Base-by-base conservation (phyloP, 2,113 vertebrate genomes). In the Gallinago media region DNA sequence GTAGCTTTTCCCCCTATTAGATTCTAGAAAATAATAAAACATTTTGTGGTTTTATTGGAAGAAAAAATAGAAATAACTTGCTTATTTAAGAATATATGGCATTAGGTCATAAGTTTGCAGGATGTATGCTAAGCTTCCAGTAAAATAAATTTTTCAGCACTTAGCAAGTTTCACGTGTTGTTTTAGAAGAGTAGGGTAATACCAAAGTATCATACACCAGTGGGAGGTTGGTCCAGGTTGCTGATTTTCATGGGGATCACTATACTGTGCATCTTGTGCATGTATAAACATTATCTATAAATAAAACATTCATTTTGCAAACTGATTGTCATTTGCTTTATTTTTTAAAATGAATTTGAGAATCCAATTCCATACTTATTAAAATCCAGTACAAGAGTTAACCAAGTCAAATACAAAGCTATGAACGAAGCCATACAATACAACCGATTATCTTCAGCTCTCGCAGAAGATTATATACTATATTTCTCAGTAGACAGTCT, bases 91-190 rank as follows among this genome's bases (percentile, higher is more conserved):
- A 74, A 40, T 58, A 15, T 44, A 23, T 62, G 21, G 20, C 21
- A 29, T 49, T 54, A 67, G 52, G 8, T 75, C 74, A 1, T 11
- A 88, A 38, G 10, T 54, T 20, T 74, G 31, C 46, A 47, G 58
- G 21, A 47, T 32, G 15, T 66, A 19, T 74, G 36, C 55, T 77
- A 73, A 55, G 6, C 31, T 61, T 88, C n/a, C 19, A 56, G n/a
- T 52, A n/a, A 85, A 78, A 38, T 56, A 1, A 11, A 1, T 32
- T 75, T 82, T 78, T 74, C 50, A 44, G 26, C 19, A 15, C 21
- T 63, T 27, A 36, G 16, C 16, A 16, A 66, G 44, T 87, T 74
- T 44, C 36, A 75, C 15, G 9, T 0, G 0, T 62, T 27, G 22
- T 66, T 70, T 73, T 78, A 21, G 25, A 67, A 34, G 26, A 50